These are phyloP conservation scores for Chloropsis hardwickii DNA, from an alignment of 2,113 vertebrate genomes.

Conservation along the genomic window DNA sequence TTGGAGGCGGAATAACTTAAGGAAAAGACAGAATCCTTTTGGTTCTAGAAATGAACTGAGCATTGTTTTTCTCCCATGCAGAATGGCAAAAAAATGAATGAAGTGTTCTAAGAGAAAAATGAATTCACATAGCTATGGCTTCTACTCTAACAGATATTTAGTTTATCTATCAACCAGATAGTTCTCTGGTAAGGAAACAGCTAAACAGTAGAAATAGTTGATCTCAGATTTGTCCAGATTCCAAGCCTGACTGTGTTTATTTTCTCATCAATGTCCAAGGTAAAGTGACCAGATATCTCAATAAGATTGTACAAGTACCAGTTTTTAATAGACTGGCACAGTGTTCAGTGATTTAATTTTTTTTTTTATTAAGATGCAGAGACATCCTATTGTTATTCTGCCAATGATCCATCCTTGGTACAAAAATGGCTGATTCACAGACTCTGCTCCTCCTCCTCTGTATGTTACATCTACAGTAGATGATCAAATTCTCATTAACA, in stretches of 20 bases:
- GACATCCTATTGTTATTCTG: background rate
- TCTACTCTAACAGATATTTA: background rate
- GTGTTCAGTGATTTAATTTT: background rate
- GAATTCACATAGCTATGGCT: background rate
- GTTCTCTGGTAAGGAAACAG: background rate
- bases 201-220: background rate
- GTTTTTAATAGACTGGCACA: slow-evolving; percentile 30
- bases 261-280: background rate
- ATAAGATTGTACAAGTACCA: background rate
- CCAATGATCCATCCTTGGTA: background rate
- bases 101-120: background rate
- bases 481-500: slow-evolving; percentile 66
- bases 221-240: background rate
- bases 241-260: background rate
- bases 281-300: slow-evolving; percentile 51
- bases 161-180: background rate
- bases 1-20: background rate
- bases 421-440: slow-evolving; percentile 9
- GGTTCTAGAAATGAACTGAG: background rate
- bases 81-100: background rate
- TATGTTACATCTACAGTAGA: slow-evolving; percentile 14
- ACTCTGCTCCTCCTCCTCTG: background rate
- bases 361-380: background rate
- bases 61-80: background rate
- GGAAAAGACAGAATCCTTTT: slow-evolving; percentile 12